A percentile compares a stretch with the other conserved stretches of the same genome.
These are phyloP conservation scores for Drosophila sordidula DNA, from an alignment of 2,888 invertebrate genomes.

Conservation along the genomic window DNA sequence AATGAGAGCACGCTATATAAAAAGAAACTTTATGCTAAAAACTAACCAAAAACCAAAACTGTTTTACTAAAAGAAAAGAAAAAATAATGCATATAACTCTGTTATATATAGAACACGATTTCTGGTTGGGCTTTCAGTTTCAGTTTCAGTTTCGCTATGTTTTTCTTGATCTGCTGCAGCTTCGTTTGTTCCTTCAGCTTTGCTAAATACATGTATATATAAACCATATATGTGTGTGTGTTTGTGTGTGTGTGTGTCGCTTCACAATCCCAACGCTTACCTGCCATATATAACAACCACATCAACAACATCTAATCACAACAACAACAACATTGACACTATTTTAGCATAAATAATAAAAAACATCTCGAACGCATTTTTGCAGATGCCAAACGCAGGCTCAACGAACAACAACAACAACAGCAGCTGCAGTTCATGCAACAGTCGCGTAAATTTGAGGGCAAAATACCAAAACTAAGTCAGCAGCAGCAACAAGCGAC, in stretches of 20 bases:
- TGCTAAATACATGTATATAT: slow-evolving; percentile 11
- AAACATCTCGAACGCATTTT: slow-evolving; percentile 41
- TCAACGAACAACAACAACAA: slow-evolving; percentile 60
- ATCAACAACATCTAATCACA: slow-evolving; percentile 38
- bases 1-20: slow-evolving; percentile 9
- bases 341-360: slow-evolving; percentile 32
- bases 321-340: slow-evolving; percentile 27
- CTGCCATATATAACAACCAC: slow-evolving; percentile 38
- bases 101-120: slow-evolving; percentile 32
- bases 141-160: slow-evolving; percentile 20
- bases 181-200: slow-evolving; percentile 23
- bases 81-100: neutral
- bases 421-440: slow-evolving; percentile 81
- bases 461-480: slow-evolving; percentile 84
- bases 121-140: slow-evolving; percentile 53
- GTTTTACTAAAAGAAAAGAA: slow-evolving; percentile 67
- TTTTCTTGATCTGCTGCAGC: slow-evolving; percentile 12
- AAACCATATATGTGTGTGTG: slow-evolving; percentile 6
- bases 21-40: slow-evolving; percentile 62
- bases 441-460: slow-evolving; percentile 84
- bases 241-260: slow-evolving; percentile 57
- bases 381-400: slow-evolving; percentile 77
- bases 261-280: slow-evolving; percentile 46
- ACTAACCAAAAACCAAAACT: slow-evolving; percentile 70
- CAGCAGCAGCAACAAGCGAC: slow-evolving; percentile 60